These are phyloP conservation scores for Theristicus caerulescens DNA, from an alignment of 2,113 vertebrate genomes.

Conservation along the genomic window DNA sequence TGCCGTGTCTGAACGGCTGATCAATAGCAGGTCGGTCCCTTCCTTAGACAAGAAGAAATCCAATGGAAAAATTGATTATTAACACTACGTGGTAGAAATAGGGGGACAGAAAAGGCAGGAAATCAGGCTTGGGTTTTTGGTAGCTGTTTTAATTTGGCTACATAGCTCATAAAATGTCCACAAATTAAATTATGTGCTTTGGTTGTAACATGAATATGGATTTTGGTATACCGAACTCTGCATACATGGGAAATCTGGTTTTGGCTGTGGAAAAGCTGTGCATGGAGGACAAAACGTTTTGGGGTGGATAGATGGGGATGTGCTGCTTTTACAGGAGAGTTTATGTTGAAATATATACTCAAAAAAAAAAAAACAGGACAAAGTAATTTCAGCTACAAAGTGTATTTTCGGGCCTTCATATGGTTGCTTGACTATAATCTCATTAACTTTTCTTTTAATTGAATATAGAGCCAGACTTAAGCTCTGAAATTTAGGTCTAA, in stretches of 20 bases:
- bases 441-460: background rate
- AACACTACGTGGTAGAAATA: background rate
- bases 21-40: background rate
- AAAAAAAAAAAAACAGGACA: background rate
- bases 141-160: background rate
- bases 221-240: background rate
- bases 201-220: background rate
- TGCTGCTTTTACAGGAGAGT: background rate
- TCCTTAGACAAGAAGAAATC: slow-evolving; percentile 13
- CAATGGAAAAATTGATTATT: background rate
- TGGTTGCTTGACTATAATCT: background rate
- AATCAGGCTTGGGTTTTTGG: background rate
- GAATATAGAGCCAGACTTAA: background rate
- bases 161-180: background rate
- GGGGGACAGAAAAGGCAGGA: background rate
- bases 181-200: background rate
- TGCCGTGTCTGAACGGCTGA: background rate
- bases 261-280: background rate
- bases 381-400: background rate
- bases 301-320: background rate
- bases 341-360: background rate
- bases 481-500: background rate
- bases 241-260: background rate
- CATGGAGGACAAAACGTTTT: background rate
- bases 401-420: background rate